Percentiles rank a stretch among this genome's conserved stretches.
Conservation (phyloP, 2,797 vertebrate species). For the Semotilus atromaculatus region DNA sequence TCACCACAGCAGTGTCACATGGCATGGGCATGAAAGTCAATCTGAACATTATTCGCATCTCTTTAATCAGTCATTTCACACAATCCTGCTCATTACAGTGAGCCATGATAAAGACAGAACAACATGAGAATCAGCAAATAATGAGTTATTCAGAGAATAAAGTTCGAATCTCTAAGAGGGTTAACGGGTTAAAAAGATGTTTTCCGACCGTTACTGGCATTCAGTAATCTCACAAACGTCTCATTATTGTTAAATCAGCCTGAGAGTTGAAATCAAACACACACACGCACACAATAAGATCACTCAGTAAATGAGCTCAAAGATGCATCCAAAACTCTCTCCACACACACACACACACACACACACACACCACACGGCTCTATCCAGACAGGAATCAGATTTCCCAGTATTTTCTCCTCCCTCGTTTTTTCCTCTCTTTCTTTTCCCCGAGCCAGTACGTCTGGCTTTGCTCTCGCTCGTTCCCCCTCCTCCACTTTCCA, state of each 20-base stretch:
- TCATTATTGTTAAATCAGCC: no score
- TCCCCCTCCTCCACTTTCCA: conserved; percentile 78
- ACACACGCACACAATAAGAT: not conserved
- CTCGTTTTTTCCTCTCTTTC: conserved; percentile 75
- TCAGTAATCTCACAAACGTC: not conserved
- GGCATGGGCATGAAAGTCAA: no score
- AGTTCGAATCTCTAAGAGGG: no score
- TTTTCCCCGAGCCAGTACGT: conserved; percentile 79
- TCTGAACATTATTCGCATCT: not conserved
- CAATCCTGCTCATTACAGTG: no score
- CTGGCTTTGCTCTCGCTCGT: conserved; percentile 75
- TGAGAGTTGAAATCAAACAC: not conserved
- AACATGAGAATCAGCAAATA: not conserved
- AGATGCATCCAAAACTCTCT: not conserved
- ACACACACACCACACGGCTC: conserved; percentile 27
- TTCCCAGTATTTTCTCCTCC: conserved; percentile 78
- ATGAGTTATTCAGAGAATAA: no score
- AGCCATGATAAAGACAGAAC: no score
- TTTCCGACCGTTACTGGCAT: not conserved
- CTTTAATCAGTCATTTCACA: not conserved
- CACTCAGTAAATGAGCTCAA: not conserved
- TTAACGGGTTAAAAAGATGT: not conserved
- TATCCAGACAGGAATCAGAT: conserved; percentile 77
- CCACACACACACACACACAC: not conserved
- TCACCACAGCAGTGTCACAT: no score